phyloP scores from a whole-genome alignment of 1,140 invertebrate species.

The Cydia amplana region DNA sequence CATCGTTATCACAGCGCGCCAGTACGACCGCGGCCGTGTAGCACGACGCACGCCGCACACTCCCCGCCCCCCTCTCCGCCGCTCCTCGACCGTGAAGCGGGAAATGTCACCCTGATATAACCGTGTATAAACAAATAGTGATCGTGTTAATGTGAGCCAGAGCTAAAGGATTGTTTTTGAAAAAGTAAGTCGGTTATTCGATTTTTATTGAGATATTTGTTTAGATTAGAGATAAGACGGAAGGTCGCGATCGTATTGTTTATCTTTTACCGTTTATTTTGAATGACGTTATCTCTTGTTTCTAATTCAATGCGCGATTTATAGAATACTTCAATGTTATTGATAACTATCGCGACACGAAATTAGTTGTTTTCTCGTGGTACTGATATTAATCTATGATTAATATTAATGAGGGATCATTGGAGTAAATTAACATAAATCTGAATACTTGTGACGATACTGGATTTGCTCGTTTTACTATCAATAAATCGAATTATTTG shows the following conservation, averaged over 20 bases:
- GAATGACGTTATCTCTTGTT: conserved; percentile 41
- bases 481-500: not conserved
- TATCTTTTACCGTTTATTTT: conserved; percentile 58
- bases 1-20: conserved; percentile 62
- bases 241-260: conserved; percentile 56
- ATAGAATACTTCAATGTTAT: not conserved
- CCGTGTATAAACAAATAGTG: conserved; percentile 51
- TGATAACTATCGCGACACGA: not conserved
- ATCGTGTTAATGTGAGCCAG: conserved; percentile 60
- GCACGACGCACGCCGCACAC: conserved; percentile 50
- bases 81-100: conserved; percentile 40
- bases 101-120: conserved; percentile 55
- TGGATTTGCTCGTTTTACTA: not conserved
- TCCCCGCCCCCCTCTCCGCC: conserved; percentile 42
- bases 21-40: conserved; percentile 56
- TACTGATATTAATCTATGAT: not conserved
- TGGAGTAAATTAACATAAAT: conserved; percentile 28
- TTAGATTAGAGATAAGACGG: conserved; percentile 41
- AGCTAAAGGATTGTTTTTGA: conserved; percentile 58
- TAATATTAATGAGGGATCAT: conserved; percentile 22
- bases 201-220: conserved; percentile 33
- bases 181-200: conserved; percentile 55
- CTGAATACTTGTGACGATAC: conserved; percentile 11
- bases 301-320: conserved; percentile 7
- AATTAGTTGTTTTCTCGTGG: not conserved